Percentiles rank a stretch among this genome's conserved stretches.
These are phyloP conservation scores for Pipistrellus kuhlii DNA, from an alignment of 2,797 vertebrate genomes.

Conservation along the genomic window DNA sequence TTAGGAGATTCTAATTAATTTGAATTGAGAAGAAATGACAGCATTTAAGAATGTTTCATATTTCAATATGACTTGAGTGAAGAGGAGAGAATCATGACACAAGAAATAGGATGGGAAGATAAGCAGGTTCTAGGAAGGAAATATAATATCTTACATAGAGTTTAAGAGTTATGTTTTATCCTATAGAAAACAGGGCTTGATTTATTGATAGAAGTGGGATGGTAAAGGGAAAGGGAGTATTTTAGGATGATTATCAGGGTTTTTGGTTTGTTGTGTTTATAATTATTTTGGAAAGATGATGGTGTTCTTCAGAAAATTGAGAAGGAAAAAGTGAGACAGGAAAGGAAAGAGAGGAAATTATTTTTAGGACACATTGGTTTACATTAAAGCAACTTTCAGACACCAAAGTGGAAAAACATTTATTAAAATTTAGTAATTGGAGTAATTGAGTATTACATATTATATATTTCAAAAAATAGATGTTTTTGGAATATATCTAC, in stretches of 20 bases:
- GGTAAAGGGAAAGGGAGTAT: background rate
- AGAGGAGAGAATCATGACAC: background rate
- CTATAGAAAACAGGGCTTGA: background rate
- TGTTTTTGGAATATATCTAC: background rate
- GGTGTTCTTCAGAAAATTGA: background rate
- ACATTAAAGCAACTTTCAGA: background rate
- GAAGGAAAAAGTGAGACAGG: background rate
- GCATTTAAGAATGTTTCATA: background rate
- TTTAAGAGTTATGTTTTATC: background rate
- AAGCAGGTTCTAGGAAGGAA: background rate
- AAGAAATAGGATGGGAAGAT: background rate
- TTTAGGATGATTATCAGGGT: background rate
- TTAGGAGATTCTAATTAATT: background rate
- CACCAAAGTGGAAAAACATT: background rate
- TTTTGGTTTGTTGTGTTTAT: background rate
- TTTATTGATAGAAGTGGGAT: background rate
- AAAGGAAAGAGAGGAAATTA: background rate
- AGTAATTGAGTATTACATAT: background rate
- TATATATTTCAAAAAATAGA: background rate
- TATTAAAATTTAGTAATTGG: background rate
- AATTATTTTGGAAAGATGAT: background rate
- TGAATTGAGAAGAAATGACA: background rate
- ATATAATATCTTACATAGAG: background rate
- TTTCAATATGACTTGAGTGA: background rate
- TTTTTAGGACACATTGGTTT: background rate